Evolutionary conservation across 2,888 invertebrate genomes (phyloP).

Genomic region (Tryphoninae sp.): DNA sequence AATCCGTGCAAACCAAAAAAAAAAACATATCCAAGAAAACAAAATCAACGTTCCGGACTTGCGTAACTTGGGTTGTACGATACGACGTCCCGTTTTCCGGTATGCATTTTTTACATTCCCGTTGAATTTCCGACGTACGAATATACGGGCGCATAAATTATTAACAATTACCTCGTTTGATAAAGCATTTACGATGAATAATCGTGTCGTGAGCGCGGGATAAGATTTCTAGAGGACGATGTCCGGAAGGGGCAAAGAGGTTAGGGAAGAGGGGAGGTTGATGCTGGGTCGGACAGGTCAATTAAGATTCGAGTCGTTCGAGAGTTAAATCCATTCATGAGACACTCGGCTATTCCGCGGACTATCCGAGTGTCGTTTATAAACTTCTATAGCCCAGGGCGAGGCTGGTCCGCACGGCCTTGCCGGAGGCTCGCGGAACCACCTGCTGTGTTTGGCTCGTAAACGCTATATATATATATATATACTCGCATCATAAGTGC

Average conservation of each 20-base stretch:
- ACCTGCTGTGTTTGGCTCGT: slow-evolving; percentile 60
- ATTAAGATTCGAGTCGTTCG: slow-evolving; percentile 37
- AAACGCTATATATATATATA: slow-evolving; percentile 26
- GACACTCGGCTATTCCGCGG: slow-evolving; percentile 66
- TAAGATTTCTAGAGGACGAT: slow-evolving; percentile 58
- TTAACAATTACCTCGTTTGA: not conserved
- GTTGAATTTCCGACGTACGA: not conserved
- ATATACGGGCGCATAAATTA: not conserved
- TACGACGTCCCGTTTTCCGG: slow-evolving; percentile 4
- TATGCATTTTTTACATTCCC: not conserved
- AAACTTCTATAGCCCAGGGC: slow-evolving; percentile 72
- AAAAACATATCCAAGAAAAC: slow-evolving; percentile 12
- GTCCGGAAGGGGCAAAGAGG: not conserved
- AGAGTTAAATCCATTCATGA: slow-evolving; percentile 75
- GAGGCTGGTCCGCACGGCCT: slow-evolving; percentile 77
- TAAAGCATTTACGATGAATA: not conserved
- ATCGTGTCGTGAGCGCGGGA: slow-evolving; percentile 10
- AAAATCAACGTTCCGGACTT: slow-evolving; percentile 6
- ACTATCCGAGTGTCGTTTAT: slow-evolving; percentile 55
- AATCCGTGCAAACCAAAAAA: slow-evolving; percentile 22
- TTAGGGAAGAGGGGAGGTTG: too few species aligned
- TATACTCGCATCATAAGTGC: slow-evolving; percentile 15
- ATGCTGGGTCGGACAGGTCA: slow-evolving; percentile 41
- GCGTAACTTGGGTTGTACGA: slow-evolving; percentile 2
- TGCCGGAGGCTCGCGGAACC: slow-evolving; percentile 75